Conservation (phyloP, 1,140 invertebrate genomes). For the Berghia stephanieae region DNA sequence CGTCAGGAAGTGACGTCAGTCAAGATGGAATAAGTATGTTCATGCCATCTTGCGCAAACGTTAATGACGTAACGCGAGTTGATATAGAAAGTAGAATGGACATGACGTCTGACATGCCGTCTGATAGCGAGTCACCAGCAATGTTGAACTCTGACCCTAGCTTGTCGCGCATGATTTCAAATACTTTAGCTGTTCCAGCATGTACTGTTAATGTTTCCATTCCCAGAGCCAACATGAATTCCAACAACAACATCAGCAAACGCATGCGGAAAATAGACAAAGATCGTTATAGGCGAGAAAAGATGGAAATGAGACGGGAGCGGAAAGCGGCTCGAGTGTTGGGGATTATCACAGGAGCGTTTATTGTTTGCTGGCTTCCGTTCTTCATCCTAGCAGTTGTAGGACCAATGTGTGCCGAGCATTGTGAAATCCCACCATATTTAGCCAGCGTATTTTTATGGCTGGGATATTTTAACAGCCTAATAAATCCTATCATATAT, state of each 20-base stretch:
- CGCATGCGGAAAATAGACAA: constrained; percentile 43
- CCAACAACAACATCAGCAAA: constrained; percentile 50
- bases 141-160: background rate
- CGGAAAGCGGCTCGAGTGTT: constrained; percentile 68
- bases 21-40: constrained; percentile 54
- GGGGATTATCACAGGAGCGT: constrained; percentile 67
- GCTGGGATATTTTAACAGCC: constrained; percentile 66
- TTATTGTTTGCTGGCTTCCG: constrained; percentile 66
- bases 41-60: constrained; percentile 43
- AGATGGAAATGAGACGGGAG: constrained; percentile 68
- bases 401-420: constrained; percentile 51
- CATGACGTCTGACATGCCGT: constrained; percentile 26
- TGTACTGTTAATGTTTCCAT: constrained; percentile 29
- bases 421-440: constrained; percentile 57
- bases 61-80: constrained; percentile 45
- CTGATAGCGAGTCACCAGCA: too few species aligned
- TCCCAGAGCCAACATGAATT: constrained; percentile 31
- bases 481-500: constrained; percentile 66
- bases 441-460: constrained; percentile 64
- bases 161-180: constrained; percentile 28
- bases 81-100: constrained; percentile 27
- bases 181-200: constrained; percentile 36
- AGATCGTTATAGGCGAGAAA: constrained; percentile 58
- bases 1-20: constrained; percentile 56
- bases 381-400: constrained; percentile 65